A percentile compares a stretch with the other conserved stretches of the same genome.
Conservation (phyloP, 2,113 vertebrate species). For the Thinocorus orbignyianus region DNA sequence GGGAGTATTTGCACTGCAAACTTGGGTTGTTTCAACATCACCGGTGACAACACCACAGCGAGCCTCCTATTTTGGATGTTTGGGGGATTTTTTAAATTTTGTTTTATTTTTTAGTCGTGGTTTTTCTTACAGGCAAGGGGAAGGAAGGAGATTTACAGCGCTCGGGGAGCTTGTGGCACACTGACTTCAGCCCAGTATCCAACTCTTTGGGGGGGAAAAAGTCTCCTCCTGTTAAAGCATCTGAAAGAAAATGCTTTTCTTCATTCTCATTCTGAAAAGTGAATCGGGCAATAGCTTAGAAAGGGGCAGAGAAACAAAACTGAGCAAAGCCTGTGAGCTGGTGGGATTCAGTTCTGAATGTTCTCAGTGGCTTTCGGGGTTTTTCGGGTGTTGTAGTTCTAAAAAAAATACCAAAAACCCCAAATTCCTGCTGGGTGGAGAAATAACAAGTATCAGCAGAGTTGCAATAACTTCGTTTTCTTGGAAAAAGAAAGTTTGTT, state of each 20-base stretch:
- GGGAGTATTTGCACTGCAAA: conserved; percentile 19
- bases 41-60: fast-evolving
- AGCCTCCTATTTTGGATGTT: background rate
- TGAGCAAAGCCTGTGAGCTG: background rate
- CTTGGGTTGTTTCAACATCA: background rate
- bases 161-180: background rate
- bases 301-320: background rate
- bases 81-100: background rate
- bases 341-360: background rate
- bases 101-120: background rate
- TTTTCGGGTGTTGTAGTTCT: background rate
- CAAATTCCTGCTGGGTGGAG: background rate
- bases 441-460: background rate
- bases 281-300: background rate
- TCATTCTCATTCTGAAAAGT: background rate
- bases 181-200: background rate
- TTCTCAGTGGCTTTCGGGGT: background rate
- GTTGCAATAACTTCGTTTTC: background rate
- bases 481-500: background rate
- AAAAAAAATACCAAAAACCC: background rate
- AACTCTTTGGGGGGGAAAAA: background rate
- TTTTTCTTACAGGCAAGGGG: background rate
- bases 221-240: fast-evolving
- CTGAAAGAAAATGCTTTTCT: background rate
- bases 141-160: background rate